Base-by-base conservation (phyloP, 2,113 vertebrate species). In the Butorides virescens region DNA sequence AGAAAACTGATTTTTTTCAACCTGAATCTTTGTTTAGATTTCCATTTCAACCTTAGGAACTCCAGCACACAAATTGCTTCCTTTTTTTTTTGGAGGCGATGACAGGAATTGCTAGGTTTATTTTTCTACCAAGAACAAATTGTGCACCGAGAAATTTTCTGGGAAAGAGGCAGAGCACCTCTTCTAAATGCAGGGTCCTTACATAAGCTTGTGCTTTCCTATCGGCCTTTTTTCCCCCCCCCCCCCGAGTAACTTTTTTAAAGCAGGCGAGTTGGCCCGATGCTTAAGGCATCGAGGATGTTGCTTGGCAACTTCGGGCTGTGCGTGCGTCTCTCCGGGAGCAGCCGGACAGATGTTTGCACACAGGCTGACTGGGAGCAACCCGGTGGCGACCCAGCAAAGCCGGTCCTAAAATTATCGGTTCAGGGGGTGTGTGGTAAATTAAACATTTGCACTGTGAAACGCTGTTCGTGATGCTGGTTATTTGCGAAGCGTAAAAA, bases 271-370 rank as follows among this genome's bases (percentile, higher is more conserved):
- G 49, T 59, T 91, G 68, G 50, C 47, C 74, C 11, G 10, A 58
- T 92, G 74, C 90, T 95, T 85, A 47, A 74, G 78, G 87, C 71
- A 81, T 66, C 0, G 2, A 62, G 67, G 75, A 50, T 29, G 91
- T 96, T 95, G 94, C 94, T 77, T 92, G 93, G 95, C 90, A 95
- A 95, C 94, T 92, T 85, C 3, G 37, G 36, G 49, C 61, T 8
- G 2, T 83, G 58, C 9, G 0, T 65, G n/a, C 2, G 0, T 86
- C 78, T 86, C 72, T 77, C 14, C 6, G 27, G 50, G 70, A 95
- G 76, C 83, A 92, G 86, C 79, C 56, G 46, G 89, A 75, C 95
- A 97, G 92, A 92, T 97, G 95, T 95, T 97, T 96, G 86, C 87
- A 36, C 49, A 92, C 58, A 34, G 84, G 62, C 58, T 90, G 88